Base-by-base conservation (phyloP, 1,140 invertebrate genomes). In the Episyrphus balteatus region DNA sequence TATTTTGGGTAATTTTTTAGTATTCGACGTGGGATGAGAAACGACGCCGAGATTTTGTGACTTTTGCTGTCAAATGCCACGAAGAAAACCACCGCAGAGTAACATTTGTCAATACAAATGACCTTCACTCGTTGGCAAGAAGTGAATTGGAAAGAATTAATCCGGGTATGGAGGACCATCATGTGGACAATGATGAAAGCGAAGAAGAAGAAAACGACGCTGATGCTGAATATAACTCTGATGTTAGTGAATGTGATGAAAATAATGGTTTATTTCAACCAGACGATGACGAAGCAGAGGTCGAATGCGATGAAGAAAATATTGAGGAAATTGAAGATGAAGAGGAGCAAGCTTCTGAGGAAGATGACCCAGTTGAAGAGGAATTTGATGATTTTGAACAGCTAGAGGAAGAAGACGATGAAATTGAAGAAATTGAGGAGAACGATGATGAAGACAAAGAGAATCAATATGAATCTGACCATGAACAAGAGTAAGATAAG, bases 11-110 rank as follows among this genome's bases (percentile, higher is more conserved):
- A 26, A 18, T 18, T 3, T n/a, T 42, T 1, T 17, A 66, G 63
- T 66, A 66, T 26, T 66, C 63, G 47, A 64, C 61, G 42, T 66
- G 63, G 54, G 63, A 66, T 57, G 63, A 66, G 11, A 54, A 64
- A 47, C 54, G 62, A 6, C 46, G 55, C 13, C 47, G 42, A 15
- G 63, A 66, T 42, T 66, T 64, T 36, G 44, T 61, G 26, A 51
- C 52, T 12, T 50, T 66, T 9, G 61, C 60, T 39, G 63, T 56
- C 6, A 66, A 57, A 41, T 62, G 58, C 21, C 38, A 64, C 51
- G 63, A 66, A 51, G 49, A 58, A 9, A 66, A 62, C 31, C 62
- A 64, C 18, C 50, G 63, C 26, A 59, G 63, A 10, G 56, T 66
- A 0, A 55, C 60, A 46, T 43, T 66, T 7, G 49, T 50, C 18